A percentile compares a stretch with the other conserved stretches of the same genome.
Evolutionary conservation across 2,113 vertebrate species (phyloP).

Genomic region (Aviceda subcristata): DNA sequence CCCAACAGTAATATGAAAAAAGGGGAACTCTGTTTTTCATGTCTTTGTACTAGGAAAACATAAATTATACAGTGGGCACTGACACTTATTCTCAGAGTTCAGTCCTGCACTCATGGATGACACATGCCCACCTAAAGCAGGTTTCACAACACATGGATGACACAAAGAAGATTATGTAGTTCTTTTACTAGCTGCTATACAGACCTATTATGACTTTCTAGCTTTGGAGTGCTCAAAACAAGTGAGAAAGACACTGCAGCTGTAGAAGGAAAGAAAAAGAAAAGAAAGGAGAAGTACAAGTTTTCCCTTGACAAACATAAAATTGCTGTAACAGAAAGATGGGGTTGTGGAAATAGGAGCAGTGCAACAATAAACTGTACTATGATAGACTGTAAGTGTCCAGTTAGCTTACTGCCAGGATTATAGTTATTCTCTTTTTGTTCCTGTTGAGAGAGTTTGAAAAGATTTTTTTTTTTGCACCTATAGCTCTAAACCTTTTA

Average conservation of each 20-base stretch:
- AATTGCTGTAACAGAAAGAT: background rate
- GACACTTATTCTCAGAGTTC: background rate
- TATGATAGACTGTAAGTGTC: background rate
- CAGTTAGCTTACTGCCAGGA: conserved; percentile 17
- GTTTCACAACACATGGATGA: background rate
- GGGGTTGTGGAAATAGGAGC: background rate
- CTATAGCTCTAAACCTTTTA: conserved; percentile 28
- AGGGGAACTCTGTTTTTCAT: background rate
- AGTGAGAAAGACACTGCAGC: background rate
- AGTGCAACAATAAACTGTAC: background rate
- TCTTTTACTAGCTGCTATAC: background rate
- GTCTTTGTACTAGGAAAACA: background rate
- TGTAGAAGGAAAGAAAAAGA: background rate
- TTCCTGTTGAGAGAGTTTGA: background rate
- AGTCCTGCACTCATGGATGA: background rate
- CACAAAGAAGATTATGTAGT: background rate
- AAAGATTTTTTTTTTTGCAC: background rate
- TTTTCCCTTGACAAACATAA: background rate
- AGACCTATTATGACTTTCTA: background rate
- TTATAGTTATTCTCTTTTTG: conserved; percentile 2
- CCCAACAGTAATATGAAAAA: background rate
- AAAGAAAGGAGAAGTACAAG: background rate
- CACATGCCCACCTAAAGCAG: background rate
- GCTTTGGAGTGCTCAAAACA: background rate
- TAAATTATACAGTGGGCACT: background rate